Conservation (phyloP, 2,888 invertebrate species). For the Melieria picta region DNA sequence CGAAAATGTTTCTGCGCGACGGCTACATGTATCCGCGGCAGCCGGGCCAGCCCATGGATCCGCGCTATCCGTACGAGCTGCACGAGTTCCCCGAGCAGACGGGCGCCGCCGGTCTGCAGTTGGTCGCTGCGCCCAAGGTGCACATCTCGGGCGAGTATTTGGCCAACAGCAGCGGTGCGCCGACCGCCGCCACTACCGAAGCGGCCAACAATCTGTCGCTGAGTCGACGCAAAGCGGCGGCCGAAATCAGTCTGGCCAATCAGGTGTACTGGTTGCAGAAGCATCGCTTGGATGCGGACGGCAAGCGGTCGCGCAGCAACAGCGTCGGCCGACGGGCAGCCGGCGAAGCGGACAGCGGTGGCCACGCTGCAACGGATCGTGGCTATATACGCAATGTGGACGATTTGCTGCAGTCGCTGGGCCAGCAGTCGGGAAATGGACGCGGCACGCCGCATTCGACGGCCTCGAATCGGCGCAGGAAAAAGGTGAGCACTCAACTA, state of each 20-base stretch:
- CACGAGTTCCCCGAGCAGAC: constrained; percentile 61
- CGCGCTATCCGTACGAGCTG: constrained; percentile 61
- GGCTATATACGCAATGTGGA: constrained; percentile 62
- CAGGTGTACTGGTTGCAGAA: constrained; percentile 62
- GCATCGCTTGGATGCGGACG: constrained; percentile 38
- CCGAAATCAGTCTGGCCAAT: constrained; percentile 60
- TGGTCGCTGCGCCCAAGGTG: constrained; percentile 60
- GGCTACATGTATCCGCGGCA: constrained; percentile 64
- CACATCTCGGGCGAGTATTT: constrained; percentile 63
- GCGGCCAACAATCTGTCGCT: constrained; percentile 33
- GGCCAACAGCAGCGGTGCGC: constrained; percentile 41
- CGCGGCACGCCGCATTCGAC: constrained; percentile 53
- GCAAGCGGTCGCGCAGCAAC: constrained; percentile 56
- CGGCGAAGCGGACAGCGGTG: constrained; percentile 28
- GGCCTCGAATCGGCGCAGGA: constrained; percentile 55
- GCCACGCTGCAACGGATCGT: constrained; percentile 37
- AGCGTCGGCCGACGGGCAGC: constrained; percentile 55
- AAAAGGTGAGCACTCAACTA: constrained; percentile 54
- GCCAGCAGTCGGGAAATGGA: constrained; percentile 49
- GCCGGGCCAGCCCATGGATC: constrained; percentile 62
- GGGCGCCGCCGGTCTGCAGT: constrained; percentile 58
- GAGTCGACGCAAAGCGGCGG: constrained; percentile 53
- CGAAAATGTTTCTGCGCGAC: constrained; percentile 63
- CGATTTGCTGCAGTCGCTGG: constrained; percentile 58
- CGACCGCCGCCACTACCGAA: constrained; percentile 29